Percentiles rank a stretch among this genome's conserved stretches.
Conservation (phyloP, 2,113 vertebrate genomes). For the Pseudopodoces humilis region DNA sequence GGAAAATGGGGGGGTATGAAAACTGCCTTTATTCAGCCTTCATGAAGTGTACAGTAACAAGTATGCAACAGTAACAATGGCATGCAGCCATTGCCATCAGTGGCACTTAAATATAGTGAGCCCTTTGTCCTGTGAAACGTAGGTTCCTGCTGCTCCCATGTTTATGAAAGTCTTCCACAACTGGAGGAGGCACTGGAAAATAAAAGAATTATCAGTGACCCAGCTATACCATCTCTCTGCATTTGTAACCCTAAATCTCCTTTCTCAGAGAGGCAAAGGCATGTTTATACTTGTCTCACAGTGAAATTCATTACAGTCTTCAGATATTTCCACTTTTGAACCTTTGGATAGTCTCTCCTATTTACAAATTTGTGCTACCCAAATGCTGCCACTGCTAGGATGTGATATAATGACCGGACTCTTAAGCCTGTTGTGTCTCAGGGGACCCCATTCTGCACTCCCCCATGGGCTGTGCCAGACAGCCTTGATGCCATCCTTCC, state of each 20-base stretch:
- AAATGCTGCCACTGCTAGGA: background rate
- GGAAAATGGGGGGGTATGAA: background rate
- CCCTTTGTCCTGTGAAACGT: background rate
- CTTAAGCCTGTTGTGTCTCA: background rate
- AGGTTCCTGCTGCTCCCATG: rapidly evolving
- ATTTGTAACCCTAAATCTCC: background rate
- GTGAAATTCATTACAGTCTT: background rate
- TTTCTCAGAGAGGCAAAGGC: background rate
- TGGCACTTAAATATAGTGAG: background rate
- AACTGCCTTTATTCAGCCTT: background rate
- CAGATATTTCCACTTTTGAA: background rate
- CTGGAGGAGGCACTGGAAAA: background rate
- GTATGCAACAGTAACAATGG: background rate
- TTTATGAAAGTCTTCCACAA: background rate
- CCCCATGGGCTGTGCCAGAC: background rate
- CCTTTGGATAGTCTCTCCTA: background rate
- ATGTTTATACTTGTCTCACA: background rate
- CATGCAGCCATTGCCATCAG: background rate
- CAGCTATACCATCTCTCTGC: background rate
- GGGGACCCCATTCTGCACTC: background rate
- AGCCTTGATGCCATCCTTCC: background rate
- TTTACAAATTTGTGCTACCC: background rate
- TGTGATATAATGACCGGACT: rapidly evolving
- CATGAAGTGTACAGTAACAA: background rate
- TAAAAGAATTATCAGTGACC: background rate